Evolutionary conservation across 2,888 invertebrate genomes (phyloP).

Genomic region (Panorpa germanica): DNA sequence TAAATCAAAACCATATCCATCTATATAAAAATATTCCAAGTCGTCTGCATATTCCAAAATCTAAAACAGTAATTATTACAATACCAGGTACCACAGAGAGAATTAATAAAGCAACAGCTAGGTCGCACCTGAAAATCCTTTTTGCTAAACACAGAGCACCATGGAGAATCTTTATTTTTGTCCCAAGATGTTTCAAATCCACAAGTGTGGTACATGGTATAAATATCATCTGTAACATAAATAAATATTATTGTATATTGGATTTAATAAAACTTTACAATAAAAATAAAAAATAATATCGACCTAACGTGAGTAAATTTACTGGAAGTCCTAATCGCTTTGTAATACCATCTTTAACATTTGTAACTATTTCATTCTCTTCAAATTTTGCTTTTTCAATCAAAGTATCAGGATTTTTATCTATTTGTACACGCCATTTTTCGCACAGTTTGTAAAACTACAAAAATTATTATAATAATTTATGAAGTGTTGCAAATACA

Average conservation of each 20-base stretch:
- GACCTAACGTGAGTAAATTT: conserved; percentile 30
- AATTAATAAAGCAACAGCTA: conserved; percentile 6
- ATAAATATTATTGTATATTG: conserved; percentile 3
- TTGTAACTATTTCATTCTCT: conserved; percentile 31
- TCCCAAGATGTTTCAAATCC: conserved; percentile 72
- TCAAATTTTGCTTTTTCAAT: conserved; percentile 34
- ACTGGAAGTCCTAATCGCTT: conserved; percentile 35
- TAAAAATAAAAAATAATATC: conserved; percentile 17
- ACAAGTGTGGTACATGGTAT: conserved; percentile 52
- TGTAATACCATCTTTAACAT: conserved; percentile 35
- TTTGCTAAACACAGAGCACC: conserved; percentile 55
- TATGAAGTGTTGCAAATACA: not conserved
- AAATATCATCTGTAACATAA: conserved; percentile 29
- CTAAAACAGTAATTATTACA: conserved; percentile 23
- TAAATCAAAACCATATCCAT: conserved; percentile 60
- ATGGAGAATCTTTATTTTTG: conserved; percentile 41
- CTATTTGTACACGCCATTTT: conserved; percentile 47
- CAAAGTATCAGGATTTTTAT: conserved; percentile 42
- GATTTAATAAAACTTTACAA: conserved; percentile 2
- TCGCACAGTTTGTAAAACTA: conserved; percentile 65
- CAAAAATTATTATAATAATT: too few relatives aligned
- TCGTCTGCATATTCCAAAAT: conserved; percentile 58
- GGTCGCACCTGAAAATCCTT: conserved; percentile 30
- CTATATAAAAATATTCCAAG: conserved; percentile 61
- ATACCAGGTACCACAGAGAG: not conserved